These are phyloP conservation scores for Drosophila monieri DNA, from an alignment of 2,888 invertebrate species.

Conservation along the genomic window DNA sequence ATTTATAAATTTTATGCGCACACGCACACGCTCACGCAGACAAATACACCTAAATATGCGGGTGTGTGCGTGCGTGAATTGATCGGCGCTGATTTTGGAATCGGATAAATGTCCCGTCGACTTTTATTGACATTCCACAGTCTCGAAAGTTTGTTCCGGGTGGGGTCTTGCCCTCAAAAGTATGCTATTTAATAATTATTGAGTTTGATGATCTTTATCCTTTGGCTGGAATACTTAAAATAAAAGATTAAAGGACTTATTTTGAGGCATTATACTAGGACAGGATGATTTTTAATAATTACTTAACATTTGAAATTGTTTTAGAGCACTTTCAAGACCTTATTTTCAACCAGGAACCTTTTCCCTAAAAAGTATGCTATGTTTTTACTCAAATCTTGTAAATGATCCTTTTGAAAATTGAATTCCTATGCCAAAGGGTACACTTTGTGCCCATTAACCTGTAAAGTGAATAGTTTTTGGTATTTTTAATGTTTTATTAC, in stretches of 20 bases:
- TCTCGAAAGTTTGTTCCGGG: slow-evolving; percentile 24
- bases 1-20: slow-evolving; percentile 74
- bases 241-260: too few species aligned
- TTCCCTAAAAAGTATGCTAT: too few species aligned
- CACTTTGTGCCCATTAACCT: not conserved
- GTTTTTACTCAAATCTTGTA: too few species aligned
- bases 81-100: slow-evolving; percentile 69
- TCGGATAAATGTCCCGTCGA: slow-evolving; percentile 27
- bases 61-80: slow-evolving; percentile 36
- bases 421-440: not conserved
- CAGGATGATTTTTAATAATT: too few species aligned
- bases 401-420: not conserved
- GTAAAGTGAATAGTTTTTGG: not conserved
- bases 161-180: too few species aligned
- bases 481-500: not conserved
- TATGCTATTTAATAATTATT: not conserved
- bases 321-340: too few species aligned
- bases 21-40: slow-evolving; percentile 38
- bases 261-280: too few species aligned
- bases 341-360: too few species aligned
- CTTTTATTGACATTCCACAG: slow-evolving; percentile 67
- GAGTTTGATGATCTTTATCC: too few species aligned
- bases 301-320: too few species aligned
- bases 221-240: too few species aligned
- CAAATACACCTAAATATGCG: slow-evolving; percentile 9